phyloP scores from a whole-genome alignment of 2,888 invertebrate genomes.

The Mactromeris polynyma region DNA sequence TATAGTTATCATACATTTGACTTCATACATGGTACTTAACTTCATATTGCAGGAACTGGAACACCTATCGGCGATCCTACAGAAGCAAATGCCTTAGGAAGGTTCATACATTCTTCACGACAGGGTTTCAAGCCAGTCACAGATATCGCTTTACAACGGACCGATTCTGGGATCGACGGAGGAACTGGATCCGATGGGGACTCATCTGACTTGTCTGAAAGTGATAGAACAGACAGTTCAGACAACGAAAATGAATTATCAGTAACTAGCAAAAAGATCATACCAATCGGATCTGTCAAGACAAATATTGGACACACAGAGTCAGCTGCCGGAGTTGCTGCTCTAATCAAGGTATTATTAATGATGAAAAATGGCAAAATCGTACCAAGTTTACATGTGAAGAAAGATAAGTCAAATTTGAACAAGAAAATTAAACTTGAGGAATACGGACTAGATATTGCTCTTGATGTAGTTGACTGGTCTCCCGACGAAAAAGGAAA shows the following conservation, averaged over 20 bases:
- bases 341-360: slow-evolving; percentile 77
- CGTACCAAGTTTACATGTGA: slow-evolving; percentile 72
- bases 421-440: slow-evolving; percentile 43
- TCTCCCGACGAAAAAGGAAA: slow-evolving; percentile 33
- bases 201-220: slow-evolving; percentile 7
- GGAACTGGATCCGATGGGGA: slow-evolving; percentile 12
- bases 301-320: slow-evolving; percentile 81
- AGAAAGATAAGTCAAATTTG: slow-evolving; percentile 47
- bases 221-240: slow-evolving; percentile 2
- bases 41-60: slow-evolving; percentile 66
- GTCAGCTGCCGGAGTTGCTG: slow-evolving; percentile 78
- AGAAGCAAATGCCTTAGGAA: slow-evolving; percentile 64
- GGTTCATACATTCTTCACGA: slow-evolving; percentile 41
- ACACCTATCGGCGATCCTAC: slow-evolving; percentile 73
- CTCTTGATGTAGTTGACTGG: slow-evolving; percentile 49
- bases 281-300: slow-evolving; percentile 77
- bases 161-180: background rate
- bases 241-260: slow-evolving; percentile 15
- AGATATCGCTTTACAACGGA: background rate
- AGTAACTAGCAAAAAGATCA: background rate
- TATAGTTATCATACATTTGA: no score
- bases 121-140: background rate
- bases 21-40: no score
- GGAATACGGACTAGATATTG: slow-evolving; percentile 32
- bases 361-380: slow-evolving; percentile 77